Evolutionary conservation across 2,113 vertebrate genomes (phyloP), one percentile per base, ranked within the genome.

Genomic region (Dipodomys spectabilis): DNA sequence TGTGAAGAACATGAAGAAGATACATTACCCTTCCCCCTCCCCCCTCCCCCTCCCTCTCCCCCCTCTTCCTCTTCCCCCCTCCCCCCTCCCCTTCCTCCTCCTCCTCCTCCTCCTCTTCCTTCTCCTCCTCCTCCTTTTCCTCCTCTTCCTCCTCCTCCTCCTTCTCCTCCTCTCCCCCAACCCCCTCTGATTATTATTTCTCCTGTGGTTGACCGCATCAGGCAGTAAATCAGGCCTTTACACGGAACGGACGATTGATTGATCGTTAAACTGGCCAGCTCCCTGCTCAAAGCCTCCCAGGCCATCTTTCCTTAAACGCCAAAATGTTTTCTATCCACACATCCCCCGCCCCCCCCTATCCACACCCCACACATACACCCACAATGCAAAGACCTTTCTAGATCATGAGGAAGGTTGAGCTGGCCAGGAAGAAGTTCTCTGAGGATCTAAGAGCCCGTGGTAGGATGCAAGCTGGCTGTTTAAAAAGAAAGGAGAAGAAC

Each of bases 1-100:
- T 78, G 95, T 90, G 89, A 93, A 95, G 95, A 95, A 81, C 79
- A 65, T 77, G 90, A 96, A 82, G 95, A 92, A 82, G 86, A 39
- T 1, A 0, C 11, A 53, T 82, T 73, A 68, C 1, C 64, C 39
- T 53, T 6, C n/a, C 30, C 3, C n/a, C 45, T 49, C 25, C 35
- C 4, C 35, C 35, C 35, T 35, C 35, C 35, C 3, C 35, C 35
- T 35, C 35, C 35, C 3, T 3, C 35, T 35, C 35, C 35, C 3
- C 35, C 35, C 3, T 3, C 35, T 35, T 3, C 35, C 3, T 3
- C 35, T 35, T 3, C 35, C 3, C 35, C 35, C 3, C 35, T 3
- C 3, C 35, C 35, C 3, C 35, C 35, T 35, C 35, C 35, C 3
- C 35, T 3, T 35, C 3, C 35, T 35, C 35, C 35, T 35, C 35